Evolutionary conservation across 2,797 vertebrate genomes (phyloP), one percentile per base, ranked within the genome.

Genomic region (Streptopelia turtur): DNA sequence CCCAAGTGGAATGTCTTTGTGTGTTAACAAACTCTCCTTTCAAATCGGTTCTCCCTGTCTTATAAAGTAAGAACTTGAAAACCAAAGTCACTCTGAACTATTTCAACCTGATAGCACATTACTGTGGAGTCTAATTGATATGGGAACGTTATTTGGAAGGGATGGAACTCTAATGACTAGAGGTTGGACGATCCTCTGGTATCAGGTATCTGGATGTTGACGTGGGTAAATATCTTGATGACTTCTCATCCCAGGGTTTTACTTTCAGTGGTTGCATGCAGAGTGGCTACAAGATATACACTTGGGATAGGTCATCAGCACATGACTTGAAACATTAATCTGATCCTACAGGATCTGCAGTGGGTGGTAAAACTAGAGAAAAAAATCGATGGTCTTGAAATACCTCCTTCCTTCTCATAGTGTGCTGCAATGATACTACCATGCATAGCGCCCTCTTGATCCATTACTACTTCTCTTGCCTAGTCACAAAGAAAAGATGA

Each of bases 361-460:
- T 14, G 31, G 21, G 24, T 55, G 41, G 50, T 57, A 70, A 90
- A 92, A 90, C 8, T 14, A 35, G 61, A 89, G 61, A 56, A 72
- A 52, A 78, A 80, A 94, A 87, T 83, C 81, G 76, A 69, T 95
- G 28, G 16, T 23, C 59, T 90, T 63, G 74, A 90, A 76, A 74
- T 85, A 81, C 71, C 56, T 47, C n/a, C 10, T 84, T 69, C 20
- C 21, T 80, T 61, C 35, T 63, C 52, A 31, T 2, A 1, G 3
- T 10, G 20, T 13, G 23, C n/a, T 75, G 31, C 12, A 84, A 66
- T 61, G 3, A 3, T 68, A 9, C 11, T 63, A 24, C 60, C 55
- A 37, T 74, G 68, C 56, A 39, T 43, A 77, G 28, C 49, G 17
- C 14, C 31, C 12, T 56, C 22, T n/a, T 47, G 57, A 57, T 65